These are phyloP conservation scores for Drosophila tripunctata DNA, from an alignment of 2,888 invertebrate genomes.

Conservation along the genomic window DNA sequence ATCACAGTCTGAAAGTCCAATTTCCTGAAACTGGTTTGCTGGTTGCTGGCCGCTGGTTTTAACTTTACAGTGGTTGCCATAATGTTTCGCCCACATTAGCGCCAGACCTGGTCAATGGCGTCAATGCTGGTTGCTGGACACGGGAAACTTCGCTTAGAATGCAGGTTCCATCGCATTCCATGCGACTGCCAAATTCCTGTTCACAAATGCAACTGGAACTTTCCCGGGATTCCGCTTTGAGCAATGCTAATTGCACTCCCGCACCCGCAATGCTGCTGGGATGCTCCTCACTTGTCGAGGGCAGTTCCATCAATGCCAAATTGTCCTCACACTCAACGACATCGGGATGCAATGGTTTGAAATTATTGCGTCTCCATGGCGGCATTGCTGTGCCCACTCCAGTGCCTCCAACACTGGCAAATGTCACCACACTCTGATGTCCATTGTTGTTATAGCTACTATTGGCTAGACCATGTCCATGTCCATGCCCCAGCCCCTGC, in stretches of 20 bases:
- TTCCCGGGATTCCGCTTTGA: constrained; percentile 52
- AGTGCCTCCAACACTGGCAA: constrained; percentile 30
- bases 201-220: constrained; percentile 75
- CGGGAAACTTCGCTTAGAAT: constrained; percentile 80
- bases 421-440: constrained; percentile 66
- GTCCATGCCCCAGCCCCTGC: too few species aligned
- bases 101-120: neutral
- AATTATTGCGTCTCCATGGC: constrained; percentile 81
- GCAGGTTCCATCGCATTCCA: constrained; percentile 79
- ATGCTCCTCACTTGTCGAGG: constrained; percentile 63
- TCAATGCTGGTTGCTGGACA: constrained; percentile 55
- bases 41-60: too few species aligned
- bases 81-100: constrained; percentile 37
- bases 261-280: constrained; percentile 31
- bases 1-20: constrained; percentile 55
- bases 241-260: constrained; percentile 47
- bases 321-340: constrained; percentile 79
- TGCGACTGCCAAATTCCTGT: constrained; percentile 76
- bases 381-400: constrained; percentile 43
- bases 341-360: constrained; percentile 80
- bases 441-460: constrained; percentile 56
- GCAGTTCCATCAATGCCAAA: constrained; percentile 61
- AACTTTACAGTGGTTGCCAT: constrained; percentile 63
- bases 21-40: too few species aligned
- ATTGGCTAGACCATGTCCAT: constrained; percentile 11